These are phyloP conservation scores for Lysandra coridon DNA, from an alignment of 2,888 invertebrate species.

Conservation along the genomic window DNA sequence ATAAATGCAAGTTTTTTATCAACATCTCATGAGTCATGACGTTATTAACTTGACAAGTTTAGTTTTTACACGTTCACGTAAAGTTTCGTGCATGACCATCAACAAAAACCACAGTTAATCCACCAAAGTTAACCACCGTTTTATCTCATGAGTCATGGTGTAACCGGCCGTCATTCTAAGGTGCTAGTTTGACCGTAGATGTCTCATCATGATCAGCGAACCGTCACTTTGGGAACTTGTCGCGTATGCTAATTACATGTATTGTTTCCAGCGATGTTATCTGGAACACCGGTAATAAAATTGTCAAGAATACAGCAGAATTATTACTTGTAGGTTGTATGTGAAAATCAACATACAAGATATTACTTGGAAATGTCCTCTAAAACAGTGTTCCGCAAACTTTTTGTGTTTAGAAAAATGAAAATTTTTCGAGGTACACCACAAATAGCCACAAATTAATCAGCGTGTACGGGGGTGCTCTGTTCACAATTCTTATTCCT, in stretches of 20 bases:
- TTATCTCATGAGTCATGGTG: slow-evolving; percentile 36
- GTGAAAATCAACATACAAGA: not conserved
- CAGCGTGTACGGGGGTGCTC: too few species aligned
- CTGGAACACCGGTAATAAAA: slow-evolving; percentile 39
- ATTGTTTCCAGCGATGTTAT: slow-evolving; percentile 44
- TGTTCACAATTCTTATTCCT: too few species aligned
- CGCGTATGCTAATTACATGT: slow-evolving; percentile 61
- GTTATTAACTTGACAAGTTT: not conserved
- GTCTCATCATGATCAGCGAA: slow-evolving; percentile 62
- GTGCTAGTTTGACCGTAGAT: slow-evolving; percentile 50
- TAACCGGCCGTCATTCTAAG: slow-evolving; percentile 39
- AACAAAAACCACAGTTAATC: not conserved
- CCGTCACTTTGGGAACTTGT: slow-evolving; percentile 65
- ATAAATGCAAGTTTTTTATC: too few species aligned
- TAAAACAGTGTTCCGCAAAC: too few species aligned
- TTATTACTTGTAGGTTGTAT: slow-evolving; percentile 13
- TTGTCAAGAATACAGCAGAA: slow-evolving; percentile 31
- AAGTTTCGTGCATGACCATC: not conserved
- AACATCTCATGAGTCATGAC: not conserved
- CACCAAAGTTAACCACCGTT: slow-evolving; percentile 35
- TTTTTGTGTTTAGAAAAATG: too few species aligned
- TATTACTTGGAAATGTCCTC: not conserved
- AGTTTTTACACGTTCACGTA: not conserved
- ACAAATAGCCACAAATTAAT: too few species aligned
- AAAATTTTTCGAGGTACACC: too few species aligned